Conservation (phyloP, 2,113 vertebrate genomes). For the Hemichromis elongatus region DNA sequence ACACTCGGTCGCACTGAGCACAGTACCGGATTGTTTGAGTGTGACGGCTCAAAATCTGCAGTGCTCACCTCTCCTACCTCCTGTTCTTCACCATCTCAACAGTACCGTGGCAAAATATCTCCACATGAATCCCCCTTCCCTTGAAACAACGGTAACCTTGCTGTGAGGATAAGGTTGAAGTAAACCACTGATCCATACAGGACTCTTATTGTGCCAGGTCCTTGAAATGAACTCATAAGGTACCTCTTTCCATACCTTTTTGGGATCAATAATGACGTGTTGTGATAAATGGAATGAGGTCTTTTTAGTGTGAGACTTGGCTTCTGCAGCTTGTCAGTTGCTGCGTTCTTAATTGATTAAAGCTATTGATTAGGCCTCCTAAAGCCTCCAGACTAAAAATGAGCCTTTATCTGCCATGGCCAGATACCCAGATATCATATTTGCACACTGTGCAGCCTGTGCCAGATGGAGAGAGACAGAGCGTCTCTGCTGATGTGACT, state of each 20-base stretch:
- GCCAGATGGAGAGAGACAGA: constrained; percentile 2
- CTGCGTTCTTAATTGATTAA: constrained; percentile 58
- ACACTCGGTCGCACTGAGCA: background rate
- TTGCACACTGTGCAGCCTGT: background rate
- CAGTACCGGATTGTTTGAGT: background rate
- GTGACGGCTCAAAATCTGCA: constrained; percentile 53
- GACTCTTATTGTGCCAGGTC: background rate
- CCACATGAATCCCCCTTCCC: background rate
- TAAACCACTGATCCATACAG: background rate
- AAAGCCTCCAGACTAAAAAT: constrained; percentile 22
- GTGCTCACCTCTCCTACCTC: constrained; percentile 41
- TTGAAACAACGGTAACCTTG: background rate
- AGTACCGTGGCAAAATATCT: background rate
- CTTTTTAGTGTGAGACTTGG: constrained; percentile 23
- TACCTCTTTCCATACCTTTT: constrained; percentile 8
- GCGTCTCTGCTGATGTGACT: background rate
- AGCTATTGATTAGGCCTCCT: constrained; percentile 45
- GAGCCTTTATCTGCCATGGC: constrained; percentile 1
- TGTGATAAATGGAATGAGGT: constrained; percentile 26
- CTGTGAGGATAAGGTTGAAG: background rate
- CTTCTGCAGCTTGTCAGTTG: constrained; percentile 18
- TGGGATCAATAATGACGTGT: constrained; percentile 5
- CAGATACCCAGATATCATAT: constrained; percentile 33
- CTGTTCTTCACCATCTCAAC: background rate
- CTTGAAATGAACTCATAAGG: background rate